Base-by-base conservation (phyloP, 1,140 invertebrate species). In the Nasonia vitripennis region DNA sequence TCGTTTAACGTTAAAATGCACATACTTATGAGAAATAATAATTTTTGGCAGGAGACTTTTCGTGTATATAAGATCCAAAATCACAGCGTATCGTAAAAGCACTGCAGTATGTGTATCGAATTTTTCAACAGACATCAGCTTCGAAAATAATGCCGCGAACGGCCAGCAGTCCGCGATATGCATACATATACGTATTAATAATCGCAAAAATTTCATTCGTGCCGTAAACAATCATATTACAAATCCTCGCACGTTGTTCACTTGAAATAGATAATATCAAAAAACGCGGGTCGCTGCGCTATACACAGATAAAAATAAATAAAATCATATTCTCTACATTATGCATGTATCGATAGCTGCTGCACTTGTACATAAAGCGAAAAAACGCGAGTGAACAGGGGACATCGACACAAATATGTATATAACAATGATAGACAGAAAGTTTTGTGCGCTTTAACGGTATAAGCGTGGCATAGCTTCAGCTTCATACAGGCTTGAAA, bases 361-460 rank as follows among this genome's bases (percentile, higher is more conserved):
- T 62, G 68, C 68, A 71, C 27, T 27, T 34, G 23, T 7, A 31
- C 23, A 10, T 45, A 45, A 9, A 27, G 68, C 27, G 27, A 27
- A 4, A 71, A 31, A 68, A 17, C 27, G 11, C 27, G 31, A 11
- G 68, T 31, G 27, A 31, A 71, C 27, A 17, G 12, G 17, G 27
- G 10, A 23, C 34, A 68, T 11, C 17, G 62, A 68, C 62, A 68
- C 9, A 2, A 48, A 12, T 48, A 27, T 27, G 1, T 27, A 27
- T 12, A 11, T 37, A 37, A 51, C n/a, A n/a, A 17, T 7, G 27
- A 71, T 20, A 71, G 12, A 71, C 11, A 71, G 23, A 34, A 71
- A 71, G 10, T 11, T 17, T 67, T 75, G 81, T 82, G 70, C 81
- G 37, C 80, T 20, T 81, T 27, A 48, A 48, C 41, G 2, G 31